A percentile compares a stretch with the other conserved stretches of the same genome.
These are phyloP conservation scores for Drosophila algonquin DNA, from an alignment of 2,888 invertebrate genomes.

Conservation along the genomic window DNA sequence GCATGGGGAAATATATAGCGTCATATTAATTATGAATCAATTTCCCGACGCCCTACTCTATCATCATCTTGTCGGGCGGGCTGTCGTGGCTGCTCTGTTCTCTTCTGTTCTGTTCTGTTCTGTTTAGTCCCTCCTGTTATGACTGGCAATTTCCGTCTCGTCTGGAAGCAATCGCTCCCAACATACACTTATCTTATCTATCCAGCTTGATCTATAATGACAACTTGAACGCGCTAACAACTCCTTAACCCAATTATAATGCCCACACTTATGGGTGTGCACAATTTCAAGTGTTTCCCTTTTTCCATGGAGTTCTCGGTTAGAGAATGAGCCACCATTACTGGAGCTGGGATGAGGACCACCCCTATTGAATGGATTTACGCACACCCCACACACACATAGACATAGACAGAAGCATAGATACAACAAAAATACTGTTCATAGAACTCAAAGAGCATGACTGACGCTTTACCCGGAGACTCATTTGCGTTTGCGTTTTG, in stretches of 20 bases:
- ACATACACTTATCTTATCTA: slow-evolving; percentile 55
- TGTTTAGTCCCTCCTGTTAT: slow-evolving; percentile 29
- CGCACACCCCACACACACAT: slow-evolving; percentile 45
- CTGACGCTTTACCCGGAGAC: slow-evolving; percentile 70
- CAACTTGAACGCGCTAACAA: slow-evolving; percentile 72
- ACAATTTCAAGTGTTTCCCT: slow-evolving; percentile 61
- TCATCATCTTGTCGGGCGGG: slow-evolving; percentile 15
- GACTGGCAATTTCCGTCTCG: slow-evolving; percentile 46
- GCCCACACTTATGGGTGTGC: slow-evolving; percentile 62
- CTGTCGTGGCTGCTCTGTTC: neutral
- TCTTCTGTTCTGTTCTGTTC: neutral
- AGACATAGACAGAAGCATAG: slow-evolving; percentile 23
- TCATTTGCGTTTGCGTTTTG: slow-evolving; percentile 70
- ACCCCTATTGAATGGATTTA: slow-evolving; percentile 63
- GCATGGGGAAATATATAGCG: slow-evolving; percentile 17
- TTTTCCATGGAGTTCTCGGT: slow-evolving; percentile 30
- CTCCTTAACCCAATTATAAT: slow-evolving; percentile 75
- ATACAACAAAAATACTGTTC: slow-evolving; percentile 14
- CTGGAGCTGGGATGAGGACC: slow-evolving; percentile 46
- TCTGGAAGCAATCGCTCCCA: slow-evolving; percentile 21
- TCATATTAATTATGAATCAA: slow-evolving; percentile 32
- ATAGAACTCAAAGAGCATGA: slow-evolving; percentile 65
- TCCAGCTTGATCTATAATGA: slow-evolving; percentile 61
- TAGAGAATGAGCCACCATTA: slow-evolving; percentile 14
- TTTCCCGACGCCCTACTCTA: slow-evolving; percentile 18